phyloP scores from a whole-genome alignment of 2,797 vertebrate genomes.

The Megalops cyprinoides region DNA sequence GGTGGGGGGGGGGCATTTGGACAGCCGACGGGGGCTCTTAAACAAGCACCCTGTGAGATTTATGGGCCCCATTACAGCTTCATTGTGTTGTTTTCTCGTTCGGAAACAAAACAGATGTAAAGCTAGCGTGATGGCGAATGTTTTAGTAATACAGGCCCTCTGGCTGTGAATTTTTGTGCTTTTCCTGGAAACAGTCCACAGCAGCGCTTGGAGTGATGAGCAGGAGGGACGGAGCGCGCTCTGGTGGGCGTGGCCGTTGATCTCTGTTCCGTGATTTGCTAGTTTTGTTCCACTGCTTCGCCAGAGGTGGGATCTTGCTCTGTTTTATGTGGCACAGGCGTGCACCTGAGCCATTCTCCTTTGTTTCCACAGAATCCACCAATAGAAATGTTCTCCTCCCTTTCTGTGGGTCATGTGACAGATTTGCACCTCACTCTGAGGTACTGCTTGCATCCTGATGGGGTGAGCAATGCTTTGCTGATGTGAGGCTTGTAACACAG shows the following conservation, averaged over 20 bases:
- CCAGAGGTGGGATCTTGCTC: too few species aligned
- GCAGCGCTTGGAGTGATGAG: background rate
- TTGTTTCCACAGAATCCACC: background rate
- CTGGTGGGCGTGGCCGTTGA: background rate
- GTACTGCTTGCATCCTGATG: background rate
- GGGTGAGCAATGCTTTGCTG: background rate
- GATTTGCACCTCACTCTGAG: background rate
- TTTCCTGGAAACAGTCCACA: background rate
- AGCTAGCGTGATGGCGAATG: conserved; percentile 19
- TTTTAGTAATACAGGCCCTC: conserved; percentile 20
- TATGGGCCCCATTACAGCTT: conserved; percentile 20
- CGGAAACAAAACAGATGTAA: conserved; percentile 33
- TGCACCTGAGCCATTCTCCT: too few species aligned
- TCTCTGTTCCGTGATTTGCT: background rate
- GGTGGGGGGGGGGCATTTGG: conserved; percentile 17
- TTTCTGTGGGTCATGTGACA: background rate
- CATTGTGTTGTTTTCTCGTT: conserved; percentile 26
- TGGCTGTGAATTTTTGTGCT: conserved; percentile 7
- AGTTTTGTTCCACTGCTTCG: background rate
- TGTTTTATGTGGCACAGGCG: background rate
- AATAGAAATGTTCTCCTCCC: background rate
- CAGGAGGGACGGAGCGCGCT: background rate
- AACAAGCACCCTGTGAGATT: conserved; percentile 27
- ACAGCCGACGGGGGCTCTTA: conserved; percentile 18
- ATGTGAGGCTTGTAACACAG: background rate